These are phyloP conservation scores for Parnassius mnemosyne DNA, from an alignment of 2,888 invertebrate genomes.

Conservation along the genomic window DNA sequence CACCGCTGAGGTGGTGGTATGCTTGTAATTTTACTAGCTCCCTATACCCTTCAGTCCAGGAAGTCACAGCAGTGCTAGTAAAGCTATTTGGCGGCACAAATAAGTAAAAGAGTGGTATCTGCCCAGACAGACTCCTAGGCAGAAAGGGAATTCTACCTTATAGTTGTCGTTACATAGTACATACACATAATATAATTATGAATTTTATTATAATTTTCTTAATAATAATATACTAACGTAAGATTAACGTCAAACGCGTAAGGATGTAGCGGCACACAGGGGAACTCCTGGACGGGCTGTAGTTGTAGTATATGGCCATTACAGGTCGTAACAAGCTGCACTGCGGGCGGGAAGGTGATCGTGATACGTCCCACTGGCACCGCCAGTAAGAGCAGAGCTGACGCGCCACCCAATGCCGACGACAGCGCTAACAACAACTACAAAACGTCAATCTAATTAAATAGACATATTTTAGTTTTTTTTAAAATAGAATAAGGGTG, in stretches of 20 bases:
- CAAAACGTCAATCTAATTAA: constrained; percentile 4
- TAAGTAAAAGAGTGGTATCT: too few species aligned
- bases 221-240: constrained; percentile 52
- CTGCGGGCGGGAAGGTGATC: constrained; percentile 82
- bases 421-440: constrained; percentile 85
- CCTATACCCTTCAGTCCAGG: too few species aligned
- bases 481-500: too few species aligned
- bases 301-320: constrained; percentile 51
- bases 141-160: too few species aligned
- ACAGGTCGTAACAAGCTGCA: constrained; percentile 82
- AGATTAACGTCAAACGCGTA: constrained; percentile 71
- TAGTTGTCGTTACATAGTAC: too few species aligned
- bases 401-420: constrained; percentile 83
- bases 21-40: too few species aligned
- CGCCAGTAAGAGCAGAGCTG: constrained; percentile 83
- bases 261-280: constrained; percentile 71
- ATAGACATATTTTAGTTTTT: not conserved
- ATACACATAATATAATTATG: too few species aligned
- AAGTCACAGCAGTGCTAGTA: too few species aligned
- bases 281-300: constrained; percentile 68
- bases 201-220: too few species aligned
- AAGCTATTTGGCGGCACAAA: too few species aligned
- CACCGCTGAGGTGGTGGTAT: too few species aligned
- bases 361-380: constrained; percentile 87
- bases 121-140: too few species aligned